Conservation (phyloP, 1,140 invertebrate genomes). For the Ladona fulva region DNA sequence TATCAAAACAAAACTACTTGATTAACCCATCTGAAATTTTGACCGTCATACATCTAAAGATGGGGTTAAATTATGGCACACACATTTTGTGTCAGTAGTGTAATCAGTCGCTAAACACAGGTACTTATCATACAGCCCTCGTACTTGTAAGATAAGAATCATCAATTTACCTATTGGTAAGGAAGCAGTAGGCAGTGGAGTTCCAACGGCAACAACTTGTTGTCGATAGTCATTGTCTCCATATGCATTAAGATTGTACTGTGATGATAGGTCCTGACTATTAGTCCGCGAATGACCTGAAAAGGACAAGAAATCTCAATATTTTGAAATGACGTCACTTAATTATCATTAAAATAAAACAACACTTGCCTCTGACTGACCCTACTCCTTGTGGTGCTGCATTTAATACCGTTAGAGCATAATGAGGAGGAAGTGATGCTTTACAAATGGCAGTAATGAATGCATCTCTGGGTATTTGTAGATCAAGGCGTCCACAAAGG, state of each 20-base stretch:
- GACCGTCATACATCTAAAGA: too few relatives aligned
- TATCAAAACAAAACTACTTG: too few relatives aligned
- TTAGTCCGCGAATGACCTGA: conserved; percentile 32
- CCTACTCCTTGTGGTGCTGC: conserved; percentile 43
- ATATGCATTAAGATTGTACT: conserved; percentile 32
- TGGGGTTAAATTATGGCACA: too few relatives aligned
- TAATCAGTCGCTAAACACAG: too few relatives aligned
- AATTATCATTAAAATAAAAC: background rate
- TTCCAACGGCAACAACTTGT: conserved; percentile 91
- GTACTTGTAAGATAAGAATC: too few relatives aligned
- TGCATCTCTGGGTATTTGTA: conserved; percentile 73
- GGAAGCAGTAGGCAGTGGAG: conserved; percentile 76
- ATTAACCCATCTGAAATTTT: too few relatives aligned
- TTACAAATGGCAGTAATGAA: conserved; percentile 91
- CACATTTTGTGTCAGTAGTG: too few relatives aligned
- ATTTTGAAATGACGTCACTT: conserved; percentile 26
- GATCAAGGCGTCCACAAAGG: conserved; percentile 62
- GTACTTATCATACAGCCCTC: too few relatives aligned
- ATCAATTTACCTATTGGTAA: conserved; percentile 50
- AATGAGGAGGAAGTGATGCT: conserved; percentile 88
- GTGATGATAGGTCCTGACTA: conserved; percentile 41
- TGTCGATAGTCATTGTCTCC: conserved; percentile 60
- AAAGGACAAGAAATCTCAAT: background rate
- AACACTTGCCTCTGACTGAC: conserved; percentile 32
- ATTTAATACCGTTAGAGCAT: conserved; percentile 80